Conservation (phyloP, 2,113 vertebrate genomes). For the Sula dactylatra region DNA sequence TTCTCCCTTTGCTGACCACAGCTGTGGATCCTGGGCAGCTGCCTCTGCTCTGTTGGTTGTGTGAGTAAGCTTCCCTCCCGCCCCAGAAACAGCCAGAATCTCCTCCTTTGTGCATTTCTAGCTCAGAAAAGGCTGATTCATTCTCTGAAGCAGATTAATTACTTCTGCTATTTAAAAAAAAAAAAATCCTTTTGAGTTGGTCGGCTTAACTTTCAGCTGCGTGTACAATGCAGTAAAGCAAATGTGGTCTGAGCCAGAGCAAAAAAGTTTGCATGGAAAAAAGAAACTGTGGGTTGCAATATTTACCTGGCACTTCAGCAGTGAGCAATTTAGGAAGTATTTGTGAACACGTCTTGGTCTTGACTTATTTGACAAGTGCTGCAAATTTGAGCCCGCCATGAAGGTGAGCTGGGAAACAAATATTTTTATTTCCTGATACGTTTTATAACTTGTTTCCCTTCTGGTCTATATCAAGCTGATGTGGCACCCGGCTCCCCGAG, state of each 20-base stretch:
- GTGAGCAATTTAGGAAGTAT: background rate
- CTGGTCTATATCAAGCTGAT: slow-evolving; percentile 8
- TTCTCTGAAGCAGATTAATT: slow-evolving; percentile 58
- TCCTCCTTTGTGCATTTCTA: slow-evolving; percentile 13
- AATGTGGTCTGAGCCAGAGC: background rate
- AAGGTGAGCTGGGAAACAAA: background rate
- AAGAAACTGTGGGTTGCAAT: background rate
- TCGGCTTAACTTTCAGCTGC: background rate
- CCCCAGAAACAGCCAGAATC: slow-evolving; percentile 28
- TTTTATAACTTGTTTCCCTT: slow-evolving; percentile 4
- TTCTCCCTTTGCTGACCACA: background rate
- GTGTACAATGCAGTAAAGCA: background rate
- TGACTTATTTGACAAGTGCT: background rate
- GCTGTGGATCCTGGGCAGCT: accelerated
- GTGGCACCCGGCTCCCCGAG: background rate
- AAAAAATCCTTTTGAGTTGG: background rate
- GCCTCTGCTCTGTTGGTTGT: background rate
- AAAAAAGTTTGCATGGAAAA: background rate
- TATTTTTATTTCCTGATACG: background rate
- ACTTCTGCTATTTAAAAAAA: slow-evolving; percentile 35
- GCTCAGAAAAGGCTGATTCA: slow-evolving; percentile 54
- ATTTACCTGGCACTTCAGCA: background rate
- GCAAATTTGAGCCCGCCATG: background rate
- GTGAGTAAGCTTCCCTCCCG: background rate
- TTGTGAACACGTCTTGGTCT: background rate